Base-by-base conservation (phyloP, 2,113 vertebrate genomes). In the Terrapene triunguis region DNA sequence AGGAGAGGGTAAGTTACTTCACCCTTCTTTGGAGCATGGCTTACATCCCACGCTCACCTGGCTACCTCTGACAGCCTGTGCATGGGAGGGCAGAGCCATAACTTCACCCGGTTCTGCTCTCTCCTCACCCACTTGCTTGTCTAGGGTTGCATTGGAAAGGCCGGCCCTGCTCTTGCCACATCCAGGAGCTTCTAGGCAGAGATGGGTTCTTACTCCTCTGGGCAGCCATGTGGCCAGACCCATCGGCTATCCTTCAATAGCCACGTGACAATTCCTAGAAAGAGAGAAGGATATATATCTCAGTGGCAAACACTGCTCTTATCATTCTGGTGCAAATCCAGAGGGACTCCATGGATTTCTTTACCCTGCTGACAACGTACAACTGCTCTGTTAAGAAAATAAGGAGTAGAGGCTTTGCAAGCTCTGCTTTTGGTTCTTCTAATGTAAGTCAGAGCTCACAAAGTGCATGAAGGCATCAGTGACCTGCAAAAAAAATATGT, bases 391-490 rank as follows among this genome's bases (percentile, higher is more conserved):
- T 59, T 80, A 57, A 17, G 84, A 74, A 27, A 51, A 53, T 44
- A 16, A 11, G 65, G 54, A 57, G 2, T 2, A 0, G 0, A 14
- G 85, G 8, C 57, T 85, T 24, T 5, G 0, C 0, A 29, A 51
- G 9, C 76, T 80, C 42, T 84, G 38, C 62, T 54, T 87, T 82
- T 42, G 32, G 17, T 59, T 88, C 51, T 35, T 84, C 42, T 89
- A 4, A 8, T 0, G 0, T 4, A 3, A 47, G 25, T 42, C 22
- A 24, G 25, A 27, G 42, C 1, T 35, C 7, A 0, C 27, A 0
- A 2, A 19, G 72, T 79, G 6, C 59, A 27, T 0, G 0, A 16
- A 47, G 42, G 6, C 65, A 72, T 72, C 35, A 38, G 35, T 72
- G 65, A 38, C 10, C 42, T 78, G 38, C 74, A 78, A 78, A 78